Evolutionary conservation across 2,888 invertebrate genomes (phyloP), one percentile per base, ranked within the genome.

Genomic region (Eupithecia exiguata): DNA sequence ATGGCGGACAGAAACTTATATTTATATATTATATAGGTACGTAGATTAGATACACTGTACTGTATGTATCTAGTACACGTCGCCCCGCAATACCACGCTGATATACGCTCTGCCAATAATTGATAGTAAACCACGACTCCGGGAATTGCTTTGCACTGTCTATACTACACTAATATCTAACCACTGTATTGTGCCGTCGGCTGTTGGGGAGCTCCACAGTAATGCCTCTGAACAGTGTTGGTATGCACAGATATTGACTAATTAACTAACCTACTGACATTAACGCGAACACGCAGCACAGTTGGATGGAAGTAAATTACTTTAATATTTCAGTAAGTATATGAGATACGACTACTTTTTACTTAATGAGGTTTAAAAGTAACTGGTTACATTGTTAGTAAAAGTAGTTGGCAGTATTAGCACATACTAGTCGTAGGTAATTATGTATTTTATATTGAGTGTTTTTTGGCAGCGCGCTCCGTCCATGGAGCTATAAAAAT

Each of bases 121-220:
- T 62, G 62, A 62, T 35, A 35, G 62, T 62, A 35, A 62, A 18
- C 62, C 62, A 62, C 62, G 35, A 18, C 62, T 7, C 18, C 62
- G 62, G 62, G 62, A 62, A 62, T 58, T 58, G 58, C 58, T 58
- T 58, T 62, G 62, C 62, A 18, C 30, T 18, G 14, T 62, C 62
- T 62, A 35, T 62, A 58, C 25, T 58, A 58, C 58, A 25, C 25
- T 14, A 12, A 58, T 25, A 58, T 14, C 58, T 25, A 58, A 25
- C 58, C 21, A 16, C 16, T 43, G 58, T 58, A 53, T 58, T 25
- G 58, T 25, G 0, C 49, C 49, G 40, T n/a, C 58, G 58, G 21
- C 21, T 53, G 53, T 53, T 21, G 46, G 53, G n/a, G 53, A 53
- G 58, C 58, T 58, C 25, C 58, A 25, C 25, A 21, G 21, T 21